Evolutionary conservation across 2,113 vertebrate species (phyloP).

Genomic region (Alethe castanea): DNA sequence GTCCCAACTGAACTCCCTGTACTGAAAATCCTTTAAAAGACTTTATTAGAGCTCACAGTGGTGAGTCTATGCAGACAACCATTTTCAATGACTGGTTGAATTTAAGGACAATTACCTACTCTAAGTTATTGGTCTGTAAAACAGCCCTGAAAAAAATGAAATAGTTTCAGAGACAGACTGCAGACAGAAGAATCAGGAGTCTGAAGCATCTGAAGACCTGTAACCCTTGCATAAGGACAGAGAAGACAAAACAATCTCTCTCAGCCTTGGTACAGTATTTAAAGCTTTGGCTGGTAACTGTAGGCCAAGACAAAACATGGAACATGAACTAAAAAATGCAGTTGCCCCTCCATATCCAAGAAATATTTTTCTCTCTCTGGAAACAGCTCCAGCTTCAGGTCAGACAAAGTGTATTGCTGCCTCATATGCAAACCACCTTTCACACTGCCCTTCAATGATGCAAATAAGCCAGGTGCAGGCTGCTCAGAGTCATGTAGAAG

Average conservation of each 20-base stretch:
- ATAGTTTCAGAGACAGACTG: not conserved
- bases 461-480: not conserved
- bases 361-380: not conserved
- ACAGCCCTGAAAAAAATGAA: not conserved
- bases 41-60: not conserved
- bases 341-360: not conserved
- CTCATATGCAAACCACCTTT: not conserved
- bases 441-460: not conserved
- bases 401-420: not conserved
- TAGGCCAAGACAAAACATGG: not conserved
- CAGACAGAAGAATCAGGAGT: not conserved
- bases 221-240: not conserved
- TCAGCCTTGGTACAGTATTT: not conserved
- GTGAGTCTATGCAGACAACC: not conserved
- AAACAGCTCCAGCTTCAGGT: not conserved
- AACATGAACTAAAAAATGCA: not conserved
- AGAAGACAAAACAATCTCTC: not conserved
- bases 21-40: not conserved
- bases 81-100: not conserved
- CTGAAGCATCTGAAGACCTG: not conserved
- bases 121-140: conserved; percentile 3
- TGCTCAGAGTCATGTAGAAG: not conserved
- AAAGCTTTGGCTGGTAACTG: not conserved
- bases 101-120: not conserved
- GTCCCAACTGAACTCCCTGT: not conserved